Conservation (phyloP, 2,888 invertebrate species). For the Drosophila pegasa region DNA sequence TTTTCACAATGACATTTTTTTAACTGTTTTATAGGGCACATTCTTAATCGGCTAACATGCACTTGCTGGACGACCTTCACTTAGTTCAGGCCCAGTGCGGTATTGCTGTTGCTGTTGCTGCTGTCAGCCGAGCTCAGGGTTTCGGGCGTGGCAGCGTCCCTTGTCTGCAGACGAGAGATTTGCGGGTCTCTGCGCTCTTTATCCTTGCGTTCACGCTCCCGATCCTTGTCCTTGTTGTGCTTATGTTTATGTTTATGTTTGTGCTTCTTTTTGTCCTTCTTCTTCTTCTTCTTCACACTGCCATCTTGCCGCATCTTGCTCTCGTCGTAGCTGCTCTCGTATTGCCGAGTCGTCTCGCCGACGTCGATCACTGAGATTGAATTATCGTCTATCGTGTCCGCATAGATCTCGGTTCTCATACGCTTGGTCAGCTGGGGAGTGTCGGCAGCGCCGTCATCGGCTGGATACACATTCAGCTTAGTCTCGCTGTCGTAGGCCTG, state of each 20-base stretch:
- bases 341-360: conserved; percentile 50
- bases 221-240: conserved; percentile 87
- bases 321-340: conserved; percentile 76
- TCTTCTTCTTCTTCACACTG: conserved; percentile 89
- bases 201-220: conserved; percentile 84
- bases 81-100: conserved; percentile 62
- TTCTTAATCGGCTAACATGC: neutral
- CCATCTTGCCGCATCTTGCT: conserved; percentile 86
- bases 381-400: conserved; percentile 87
- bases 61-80: neutral
- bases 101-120: conserved; percentile 84
- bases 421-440: conserved; percentile 77
- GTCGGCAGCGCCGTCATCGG: conserved; percentile 43
- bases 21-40: neutral
- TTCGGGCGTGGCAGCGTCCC: conserved; percentile 84
- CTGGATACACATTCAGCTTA: conserved; percentile 42
- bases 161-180: conserved; percentile 81
- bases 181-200: conserved; percentile 85
- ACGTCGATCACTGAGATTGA: conserved; percentile 91
- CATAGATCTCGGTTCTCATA: conserved; percentile 83
- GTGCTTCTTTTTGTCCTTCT: conserved; percentile 92
- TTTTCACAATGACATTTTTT: conserved; percentile 5
- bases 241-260: conserved; percentile 93
- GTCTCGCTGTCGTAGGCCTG: conserved; percentile 73
- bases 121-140: conserved; percentile 85